Conservation (phyloP, 2,797 vertebrate species). For the Moxostoma hubbsi region DNA sequence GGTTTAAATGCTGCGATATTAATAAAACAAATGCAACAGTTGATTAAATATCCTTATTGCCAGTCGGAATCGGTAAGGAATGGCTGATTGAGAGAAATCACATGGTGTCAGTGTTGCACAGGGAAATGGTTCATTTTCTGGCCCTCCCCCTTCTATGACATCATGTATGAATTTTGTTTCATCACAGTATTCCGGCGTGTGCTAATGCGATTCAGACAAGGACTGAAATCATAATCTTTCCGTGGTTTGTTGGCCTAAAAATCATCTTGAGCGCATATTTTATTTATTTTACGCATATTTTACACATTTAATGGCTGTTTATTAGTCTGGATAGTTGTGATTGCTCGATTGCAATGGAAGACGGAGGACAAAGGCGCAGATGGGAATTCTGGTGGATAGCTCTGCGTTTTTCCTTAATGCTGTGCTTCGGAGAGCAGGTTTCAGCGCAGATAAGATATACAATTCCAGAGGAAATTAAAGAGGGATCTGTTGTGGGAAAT, state of each 20-base stretch:
- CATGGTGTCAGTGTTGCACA: conserved; percentile 1
- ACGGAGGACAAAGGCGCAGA: conserved; percentile 49
- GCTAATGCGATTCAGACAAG: neutral
- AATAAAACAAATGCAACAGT: too few relatives aligned
- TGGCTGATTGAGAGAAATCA: too few relatives aligned
- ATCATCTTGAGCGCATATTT: neutral
- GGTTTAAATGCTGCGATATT: too few relatives aligned
- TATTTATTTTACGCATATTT: neutral
- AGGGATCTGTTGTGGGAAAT: conserved; percentile 78
- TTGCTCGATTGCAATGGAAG: conserved; percentile 53
- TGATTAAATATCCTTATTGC: too few relatives aligned
- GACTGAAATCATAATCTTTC: neutral
- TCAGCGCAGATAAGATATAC: conserved; percentile 75
- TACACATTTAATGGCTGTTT: neutral
- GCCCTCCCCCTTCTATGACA: neutral
- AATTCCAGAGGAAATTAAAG: conserved; percentile 76
- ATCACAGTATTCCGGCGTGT: neutral
- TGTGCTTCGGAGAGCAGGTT: conserved; percentile 50
- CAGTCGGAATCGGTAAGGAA: too few relatives aligned
- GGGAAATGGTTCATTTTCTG: neutral
- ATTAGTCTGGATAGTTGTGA: neutral
- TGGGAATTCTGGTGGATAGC: conserved; percentile 21
- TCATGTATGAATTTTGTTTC: neutral
- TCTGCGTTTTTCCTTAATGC: conserved; percentile 54
- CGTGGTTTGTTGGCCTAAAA: neutral